phyloP scores from a whole-genome alignment of 2,888 invertebrate species.

The Trissolcus japonicus region DNA sequence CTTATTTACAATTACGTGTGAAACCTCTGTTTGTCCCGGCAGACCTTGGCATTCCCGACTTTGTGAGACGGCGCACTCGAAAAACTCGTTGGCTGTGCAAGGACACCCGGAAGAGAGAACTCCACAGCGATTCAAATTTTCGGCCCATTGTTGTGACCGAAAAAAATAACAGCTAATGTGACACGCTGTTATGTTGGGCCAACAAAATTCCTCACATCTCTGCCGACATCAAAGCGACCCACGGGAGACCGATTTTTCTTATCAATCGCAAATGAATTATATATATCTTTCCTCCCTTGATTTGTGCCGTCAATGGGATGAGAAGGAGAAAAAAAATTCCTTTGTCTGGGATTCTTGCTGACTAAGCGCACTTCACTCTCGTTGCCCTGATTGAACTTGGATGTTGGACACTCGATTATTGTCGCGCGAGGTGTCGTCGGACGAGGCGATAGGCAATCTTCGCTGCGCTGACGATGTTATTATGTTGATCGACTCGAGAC shows the following conservation, averaged over 20 bases:
- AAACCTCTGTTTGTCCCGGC: constrained; percentile 37
- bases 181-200: constrained; percentile 43
- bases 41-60: constrained; percentile 51
- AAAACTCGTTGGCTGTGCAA: constrained; percentile 34
- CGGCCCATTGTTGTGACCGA: constrained; percentile 28
- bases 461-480: constrained; percentile 36
- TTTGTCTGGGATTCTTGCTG: constrained; percentile 35
- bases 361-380: constrained; percentile 43
- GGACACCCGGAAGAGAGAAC: constrained; percentile 49
- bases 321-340: constrained; percentile 8
- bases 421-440: constrained; percentile 47
- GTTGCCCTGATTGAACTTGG: constrained; percentile 35
- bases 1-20: constrained; percentile 54
- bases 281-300: constrained; percentile 23
- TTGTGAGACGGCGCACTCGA: constrained; percentile 33
- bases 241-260: constrained; percentile 21
- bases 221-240: constrained; percentile 30
- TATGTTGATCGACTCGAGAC: constrained; percentile 16
- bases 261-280: constrained; percentile 46
- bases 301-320: constrained; percentile 13
- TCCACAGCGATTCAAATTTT: constrained; percentile 8
- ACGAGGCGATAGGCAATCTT: constrained; percentile 28
- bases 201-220: constrained; percentile 41
- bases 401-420: constrained; percentile 49
- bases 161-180: constrained; percentile 31